These are phyloP conservation scores for Drosophila rellima DNA, from an alignment of 2,888 invertebrate species.

Conservation along the genomic window DNA sequence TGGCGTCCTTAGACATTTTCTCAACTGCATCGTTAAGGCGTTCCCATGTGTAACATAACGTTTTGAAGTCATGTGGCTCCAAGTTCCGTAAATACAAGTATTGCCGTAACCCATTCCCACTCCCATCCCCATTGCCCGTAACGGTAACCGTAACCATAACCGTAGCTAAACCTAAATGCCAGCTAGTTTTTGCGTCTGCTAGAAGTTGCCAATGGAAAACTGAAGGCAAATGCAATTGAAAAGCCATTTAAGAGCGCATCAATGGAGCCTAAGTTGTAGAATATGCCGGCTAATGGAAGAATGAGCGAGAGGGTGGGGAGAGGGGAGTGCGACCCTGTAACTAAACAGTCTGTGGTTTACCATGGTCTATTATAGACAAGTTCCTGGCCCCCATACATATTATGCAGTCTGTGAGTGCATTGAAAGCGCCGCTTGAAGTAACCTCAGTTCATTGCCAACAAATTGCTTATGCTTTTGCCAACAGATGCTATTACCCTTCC, in stretches of 20 bases:
- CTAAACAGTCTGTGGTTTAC: slow-evolving; percentile 14
- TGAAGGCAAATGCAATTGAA: slow-evolving; percentile 66
- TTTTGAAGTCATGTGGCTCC: slow-evolving; percentile 62
- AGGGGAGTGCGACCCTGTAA: slow-evolving; percentile 10
- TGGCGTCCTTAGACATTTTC: slow-evolving; percentile 45
- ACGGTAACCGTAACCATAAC: slow-evolving; percentile 9
- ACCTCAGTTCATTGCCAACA: slow-evolving; percentile 22
- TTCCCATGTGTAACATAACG: slow-evolving; percentile 39
- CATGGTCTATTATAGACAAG: slow-evolving; percentile 7
- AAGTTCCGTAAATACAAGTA: slow-evolving; percentile 36
- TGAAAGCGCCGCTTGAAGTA: slow-evolving; percentile 17
- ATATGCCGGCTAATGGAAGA: slow-evolving; percentile 4
- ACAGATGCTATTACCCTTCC: background rate
- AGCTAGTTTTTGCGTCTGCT: slow-evolving; percentile 44
- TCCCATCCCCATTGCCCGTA: background rate
- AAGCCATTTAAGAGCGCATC: slow-evolving; percentile 63
- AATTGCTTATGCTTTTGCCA: slow-evolving; percentile 12
- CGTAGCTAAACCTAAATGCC: slow-evolving; percentile 28
- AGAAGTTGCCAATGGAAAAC: slow-evolving; percentile 38
- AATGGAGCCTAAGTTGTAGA: slow-evolving; percentile 37
- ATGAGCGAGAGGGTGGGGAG: background rate
- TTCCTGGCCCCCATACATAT: background rate
- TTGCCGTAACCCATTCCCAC: background rate
- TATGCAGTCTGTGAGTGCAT: slow-evolving; percentile 1
- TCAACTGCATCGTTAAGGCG: slow-evolving; percentile 66